Percentiles rank a stretch among this genome's conserved stretches.
phyloP scores from a whole-genome alignment of 2,888 invertebrate species.

The Scrobipalpa costella region DNA sequence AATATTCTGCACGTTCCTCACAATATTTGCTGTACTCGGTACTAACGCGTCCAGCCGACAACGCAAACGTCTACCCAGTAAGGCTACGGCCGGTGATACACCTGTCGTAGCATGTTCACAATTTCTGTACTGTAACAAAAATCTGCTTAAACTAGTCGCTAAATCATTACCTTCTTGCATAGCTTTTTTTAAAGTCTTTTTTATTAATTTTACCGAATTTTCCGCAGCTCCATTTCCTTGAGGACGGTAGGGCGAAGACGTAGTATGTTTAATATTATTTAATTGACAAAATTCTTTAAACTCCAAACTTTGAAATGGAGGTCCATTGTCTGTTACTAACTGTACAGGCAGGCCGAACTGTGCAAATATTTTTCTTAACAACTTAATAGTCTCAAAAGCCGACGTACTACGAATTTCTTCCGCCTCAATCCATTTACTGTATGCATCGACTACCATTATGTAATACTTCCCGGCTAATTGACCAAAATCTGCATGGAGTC shows the following conservation, averaged over 20 bases:
- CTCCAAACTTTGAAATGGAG: constrained; percentile 29
- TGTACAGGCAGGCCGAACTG: constrained; percentile 32
- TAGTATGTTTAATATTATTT: constrained; percentile 28
- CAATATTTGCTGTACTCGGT: constrained; percentile 20
- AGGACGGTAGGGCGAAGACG: constrained; percentile 27
- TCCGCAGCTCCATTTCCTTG: constrained; percentile 35
- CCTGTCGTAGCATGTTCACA: constrained; percentile 33
- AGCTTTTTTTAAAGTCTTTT: constrained; percentile 34
- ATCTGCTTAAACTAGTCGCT: constrained; percentile 29
- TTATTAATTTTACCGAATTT: constrained; percentile 36
- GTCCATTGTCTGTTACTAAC: constrained; percentile 31
- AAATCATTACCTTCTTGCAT: constrained; percentile 28
- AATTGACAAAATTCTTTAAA: constrained; percentile 28
- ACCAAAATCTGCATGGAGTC: constrained; percentile 35
- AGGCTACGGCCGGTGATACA: constrained; percentile 33
- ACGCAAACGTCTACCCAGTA: constrained; percentile 33
- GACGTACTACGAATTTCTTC: constrained; percentile 28
- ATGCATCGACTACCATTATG: constrained; percentile 36
- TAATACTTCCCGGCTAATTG: constrained; percentile 33
- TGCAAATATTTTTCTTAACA: constrained; percentile 24
- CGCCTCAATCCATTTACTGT: constrained; percentile 39
- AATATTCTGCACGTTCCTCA: neutral
- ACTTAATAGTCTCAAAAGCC: constrained; percentile 23
- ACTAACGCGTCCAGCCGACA: constrained; percentile 33
- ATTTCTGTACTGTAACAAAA: constrained; percentile 35